Evolutionary conservation across 2,888 invertebrate genomes (phyloP), one percentile per base, ranked within the genome.

Genomic region (Microdon myrmicae): DNA sequence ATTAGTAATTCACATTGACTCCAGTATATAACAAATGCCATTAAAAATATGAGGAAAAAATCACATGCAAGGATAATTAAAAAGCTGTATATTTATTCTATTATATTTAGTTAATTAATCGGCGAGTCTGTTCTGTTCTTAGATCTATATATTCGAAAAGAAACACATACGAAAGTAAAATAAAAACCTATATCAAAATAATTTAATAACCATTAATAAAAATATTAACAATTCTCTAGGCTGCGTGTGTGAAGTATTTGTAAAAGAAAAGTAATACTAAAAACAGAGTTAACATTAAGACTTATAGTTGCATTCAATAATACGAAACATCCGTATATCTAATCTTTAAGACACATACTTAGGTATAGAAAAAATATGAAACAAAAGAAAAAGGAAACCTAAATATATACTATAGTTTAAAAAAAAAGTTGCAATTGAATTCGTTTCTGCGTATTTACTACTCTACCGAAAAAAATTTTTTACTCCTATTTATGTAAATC

Each of bases 271-370:
- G 16, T 13, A 38, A 7, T 6, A 28, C 38, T 19, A 32, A 47
- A 53, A 45, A 39, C 49, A 41, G 31, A 64, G 64, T 58, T 64
- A 64, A 64, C 64, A 64, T 58, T 58, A 64, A 64, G 64, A 64
- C 64, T 58, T 45, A 51, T 32, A 43, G 14, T 47, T 47, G 47
- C 7, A 45, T 55, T 55, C 37, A 9, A 49, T 17, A 10, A 48
- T 35, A 41, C 13, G 38, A 39, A 49, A 38, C 38, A 39, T 29
- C 39, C 34, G 39, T 32, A 39, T 56, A 49, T 61, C 60, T 49
- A 49, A 55, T 55, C 44, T 55, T 22, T 43, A 39, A 37, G 29
- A 60, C 54, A 38, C 49, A n/a, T n/a, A n/a, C n/a, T n/a, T n/a
- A n/a, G n/a, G n/a, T n/a, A n/a, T n/a, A n/a, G n/a, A n/a, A n/a